Base-by-base conservation (phyloP, 2,888 invertebrate genomes). In the Leptopterna dolabrata region DNA sequence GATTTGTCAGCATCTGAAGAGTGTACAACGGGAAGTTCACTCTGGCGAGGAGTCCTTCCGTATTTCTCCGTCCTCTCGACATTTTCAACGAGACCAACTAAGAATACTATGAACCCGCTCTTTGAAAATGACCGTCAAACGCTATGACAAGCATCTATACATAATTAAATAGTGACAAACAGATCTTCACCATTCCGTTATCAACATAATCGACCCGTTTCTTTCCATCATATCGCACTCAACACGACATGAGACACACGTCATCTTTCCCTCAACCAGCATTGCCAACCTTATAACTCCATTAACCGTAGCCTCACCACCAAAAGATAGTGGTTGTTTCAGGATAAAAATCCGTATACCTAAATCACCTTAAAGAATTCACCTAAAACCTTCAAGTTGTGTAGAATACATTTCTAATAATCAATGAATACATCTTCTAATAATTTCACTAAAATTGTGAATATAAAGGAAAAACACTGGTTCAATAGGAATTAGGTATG, bases 21-120 rank as follows among this genome's bases (percentile, higher is more conserved):
- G 97, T 95, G 92, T 98, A 99, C 88, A 98, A 93, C 6, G 99
- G 99, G 93, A 98, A 97, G 94, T 97, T 97, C 78, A 98, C 96
- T 91, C 96, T 94, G 89, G 97, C 97, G 91, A 97, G 92, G 90
- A 97, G 89, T 7, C 90, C 90, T 70, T 89, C 89, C 63, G 87
- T 87, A 73, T 89, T 90, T 90, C 94, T 92, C 24, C 87, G 24
- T 29, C 73, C 51, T 29, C 82, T 27, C 24, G 82, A 36, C 87
- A 82, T 82, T 36, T 73, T 85, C 14, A 14, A 43, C 76, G 1
- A 51, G 51, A 51, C 51, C 1, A 51, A 51, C 51, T 19, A 14
- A n/a, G 51, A 51, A 0, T n/a, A 4, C 51, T 51, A 51, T 1
- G 1, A n/a, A 36, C 36, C 36, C 36, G 36, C 36, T 16, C 6